Conservation (phyloP, 2,113 vertebrate species). For the Telmatochromis sp. region DNA sequence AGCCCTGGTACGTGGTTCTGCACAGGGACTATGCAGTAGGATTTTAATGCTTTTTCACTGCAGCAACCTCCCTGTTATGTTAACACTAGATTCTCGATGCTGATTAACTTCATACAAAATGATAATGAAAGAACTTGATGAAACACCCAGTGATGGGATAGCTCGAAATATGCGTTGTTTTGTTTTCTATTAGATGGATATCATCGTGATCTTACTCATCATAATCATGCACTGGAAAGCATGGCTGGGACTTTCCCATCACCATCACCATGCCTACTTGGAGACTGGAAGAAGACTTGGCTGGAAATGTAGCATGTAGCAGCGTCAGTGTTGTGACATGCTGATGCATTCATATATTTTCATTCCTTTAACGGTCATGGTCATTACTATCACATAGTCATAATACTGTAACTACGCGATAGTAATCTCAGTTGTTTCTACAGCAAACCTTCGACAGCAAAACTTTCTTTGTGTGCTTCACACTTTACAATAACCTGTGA, state of each 20-base stretch:
- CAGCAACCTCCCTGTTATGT: not conserved
- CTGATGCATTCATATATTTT: not conserved
- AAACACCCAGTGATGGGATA: not conserved
- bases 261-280: not conserved
- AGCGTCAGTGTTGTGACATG: not conserved
- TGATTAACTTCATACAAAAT: not conserved
- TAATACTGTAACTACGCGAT: not conserved
- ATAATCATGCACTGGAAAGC: not conserved
- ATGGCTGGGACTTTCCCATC: not conserved
- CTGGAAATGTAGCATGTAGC: not conserved
- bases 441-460: not conserved
- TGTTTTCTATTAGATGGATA: not conserved
- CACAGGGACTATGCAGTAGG: not conserved
- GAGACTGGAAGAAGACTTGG: not conserved
- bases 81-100: not conserved
- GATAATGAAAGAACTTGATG: not conserved
- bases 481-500: not conserved
- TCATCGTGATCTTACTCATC: not conserved
- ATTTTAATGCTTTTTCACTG: not conserved
- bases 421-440: not conserved
- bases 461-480: not conserved
- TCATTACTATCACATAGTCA: not conserved
- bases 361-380: not conserved
- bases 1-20: not conserved
- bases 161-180: not conserved